These are phyloP conservation scores for Nemapogon koenigi DNA, from an alignment of 2,888 invertebrate genomes.

Conservation along the genomic window DNA sequence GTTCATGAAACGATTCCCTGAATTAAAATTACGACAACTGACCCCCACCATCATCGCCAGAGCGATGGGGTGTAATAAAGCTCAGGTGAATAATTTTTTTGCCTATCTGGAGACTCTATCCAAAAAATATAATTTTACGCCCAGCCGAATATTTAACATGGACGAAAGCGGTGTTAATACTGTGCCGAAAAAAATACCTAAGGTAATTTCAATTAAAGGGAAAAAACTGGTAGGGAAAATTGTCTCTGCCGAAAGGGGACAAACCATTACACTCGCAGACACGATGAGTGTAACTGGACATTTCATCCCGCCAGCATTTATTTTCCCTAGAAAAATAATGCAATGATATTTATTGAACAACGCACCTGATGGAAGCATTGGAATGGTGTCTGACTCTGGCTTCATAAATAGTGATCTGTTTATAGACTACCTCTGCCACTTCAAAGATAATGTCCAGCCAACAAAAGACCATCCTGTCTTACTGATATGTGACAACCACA, in stretches of 20 bases:
- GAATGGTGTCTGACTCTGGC: conserved; percentile 19
- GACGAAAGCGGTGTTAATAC: conserved; percentile 20
- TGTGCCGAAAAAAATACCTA: conserved; percentile 20
- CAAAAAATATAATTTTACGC: conserved; percentile 14
- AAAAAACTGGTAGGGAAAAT: conserved; percentile 20
- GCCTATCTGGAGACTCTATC: conserved; percentile 15
- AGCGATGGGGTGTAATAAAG: conserved; percentile 17
- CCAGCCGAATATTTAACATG: conserved; percentile 20
- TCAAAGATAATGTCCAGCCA: conserved; percentile 18
- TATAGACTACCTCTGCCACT: conserved; percentile 20
- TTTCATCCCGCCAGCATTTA: conserved; percentile 22
- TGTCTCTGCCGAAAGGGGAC: conserved; percentile 17
- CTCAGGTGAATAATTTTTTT: conserved; percentile 16
- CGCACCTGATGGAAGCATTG: conserved; percentile 20
- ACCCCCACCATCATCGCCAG: conserved; percentile 10
- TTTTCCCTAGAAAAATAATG: conserved; percentile 20
- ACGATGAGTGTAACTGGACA: conserved; percentile 20
- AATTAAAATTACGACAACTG: not conserved
- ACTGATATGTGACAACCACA: conserved; percentile 17
- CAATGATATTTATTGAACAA: conserved; percentile 18
- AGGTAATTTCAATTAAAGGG: conserved; percentile 18
- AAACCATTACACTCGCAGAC: conserved; percentile 18
- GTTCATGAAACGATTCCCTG: not conserved
- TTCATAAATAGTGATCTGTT: conserved; percentile 22
- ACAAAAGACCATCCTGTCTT: conserved; percentile 18